Percentiles rank a stretch among this genome's conserved stretches.
Conservation (phyloP, 2,888 invertebrate genomes). For the Bombylius major region DNA sequence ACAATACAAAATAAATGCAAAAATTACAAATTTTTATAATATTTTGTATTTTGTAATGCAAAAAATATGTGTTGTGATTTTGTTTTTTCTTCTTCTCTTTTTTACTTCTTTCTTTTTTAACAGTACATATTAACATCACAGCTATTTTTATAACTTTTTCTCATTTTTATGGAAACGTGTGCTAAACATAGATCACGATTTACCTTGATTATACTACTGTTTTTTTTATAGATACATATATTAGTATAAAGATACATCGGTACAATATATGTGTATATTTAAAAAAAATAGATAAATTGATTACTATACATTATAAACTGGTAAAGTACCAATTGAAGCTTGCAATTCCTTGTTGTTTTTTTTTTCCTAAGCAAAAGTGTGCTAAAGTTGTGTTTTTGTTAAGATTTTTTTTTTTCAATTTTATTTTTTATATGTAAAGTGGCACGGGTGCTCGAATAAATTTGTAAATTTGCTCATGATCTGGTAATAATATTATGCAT, state of each 20-base stretch:
- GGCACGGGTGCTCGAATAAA: neutral
- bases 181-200: neutral
- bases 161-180: neutral
- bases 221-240: neutral
- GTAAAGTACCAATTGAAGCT: neutral
- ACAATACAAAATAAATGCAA: no score
- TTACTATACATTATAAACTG: neutral
- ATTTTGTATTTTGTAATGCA: neutral
- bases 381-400: no score
- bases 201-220: neutral
- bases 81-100: no score
- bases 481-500: no score
- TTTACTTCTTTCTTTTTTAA: neutral
- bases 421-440: neutral
- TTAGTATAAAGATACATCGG: no score
- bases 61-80: neutral
- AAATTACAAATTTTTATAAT: neutral
- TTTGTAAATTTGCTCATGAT: neutral
- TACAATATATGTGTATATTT: no score
- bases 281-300: no score
- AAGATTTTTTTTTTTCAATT: no score
- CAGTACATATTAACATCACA: no score
- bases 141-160: neutral
- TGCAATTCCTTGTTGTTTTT: neutral
- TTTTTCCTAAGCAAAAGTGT: no score